Percentiles rank a stretch among this genome's conserved stretches.
Conservation (phyloP, 1,140 invertebrate species). For the Drosophila pallidifrons region DNA sequence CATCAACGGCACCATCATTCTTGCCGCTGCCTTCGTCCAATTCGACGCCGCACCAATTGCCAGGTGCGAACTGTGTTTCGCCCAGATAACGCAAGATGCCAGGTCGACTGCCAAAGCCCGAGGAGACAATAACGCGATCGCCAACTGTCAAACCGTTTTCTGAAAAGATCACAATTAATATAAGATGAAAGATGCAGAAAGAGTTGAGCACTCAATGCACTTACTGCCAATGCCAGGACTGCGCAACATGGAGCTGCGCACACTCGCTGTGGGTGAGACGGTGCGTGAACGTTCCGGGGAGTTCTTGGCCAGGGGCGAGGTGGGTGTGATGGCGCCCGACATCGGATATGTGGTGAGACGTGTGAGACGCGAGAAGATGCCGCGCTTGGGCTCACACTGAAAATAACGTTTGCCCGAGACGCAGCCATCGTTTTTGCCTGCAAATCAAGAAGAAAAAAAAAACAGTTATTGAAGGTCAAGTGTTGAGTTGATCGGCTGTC, state of each 20-base stretch:
- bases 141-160: constrained; percentile 89
- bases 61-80: constrained; percentile 94
- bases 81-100: constrained; percentile 95
- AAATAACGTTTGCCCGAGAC: constrained; percentile 96
- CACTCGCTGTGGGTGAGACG: constrained; percentile 86
- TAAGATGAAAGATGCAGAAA: neutral
- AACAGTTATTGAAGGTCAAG: neutral
- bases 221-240: constrained; percentile 84
- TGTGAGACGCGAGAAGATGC: constrained; percentile 96
- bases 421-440: constrained; percentile 98
- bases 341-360: constrained; percentile 92
- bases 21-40: constrained; percentile 97
- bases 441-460: constrained; percentile 9
- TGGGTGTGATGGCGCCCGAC: constrained; percentile 83
- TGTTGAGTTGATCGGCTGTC: constrained; percentile 3
- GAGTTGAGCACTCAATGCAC: constrained; percentile 18
- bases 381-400: constrained; percentile 96
- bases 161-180: constrained; percentile 19
- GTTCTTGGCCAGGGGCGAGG: constrained; percentile 70
- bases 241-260: constrained; percentile 84
- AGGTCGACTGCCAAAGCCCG: constrained; percentile 93
- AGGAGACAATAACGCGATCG: constrained; percentile 95
- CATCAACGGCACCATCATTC: constrained; percentile 97
- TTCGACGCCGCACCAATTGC: constrained; percentile 98
- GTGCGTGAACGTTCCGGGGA: constrained; percentile 83